Base-by-base conservation (phyloP, 2,888 invertebrate genomes). In the Agrotis exclamationis region DNA sequence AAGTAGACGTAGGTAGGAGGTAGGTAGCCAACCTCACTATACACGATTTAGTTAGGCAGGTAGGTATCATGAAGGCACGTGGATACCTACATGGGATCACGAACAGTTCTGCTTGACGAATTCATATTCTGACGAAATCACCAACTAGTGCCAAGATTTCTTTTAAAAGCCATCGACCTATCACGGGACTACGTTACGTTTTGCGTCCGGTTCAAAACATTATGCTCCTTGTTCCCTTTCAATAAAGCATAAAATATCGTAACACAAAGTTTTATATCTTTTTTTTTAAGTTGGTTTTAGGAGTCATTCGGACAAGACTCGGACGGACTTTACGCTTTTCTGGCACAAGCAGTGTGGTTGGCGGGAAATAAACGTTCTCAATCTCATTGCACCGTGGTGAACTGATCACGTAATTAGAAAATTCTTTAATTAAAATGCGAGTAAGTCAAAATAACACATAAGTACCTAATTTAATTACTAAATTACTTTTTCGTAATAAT, bases 101-200 rank as follows among this genome's bases (percentile, higher is more conserved):
- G 74, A 78, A 79, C 76, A 70, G 91, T 93, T 93, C 91, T 92
- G 92, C 92, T 92, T 93, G 92, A 94, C 93, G 90, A 92, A 93
- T 92, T 92, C 91, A 90, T 87, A 87, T 89, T 91, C 91, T 94
- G 94, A 94, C 93, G 94, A 94, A 94, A 94, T 92, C 91, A 88
- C 85, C 79, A 88, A 85, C 89, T 85, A 89, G 89, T 95, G 94
- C 95, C 95, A 95, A 95, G 93, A 93, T 94, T 94, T 94, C 92
- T 93, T 93, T 91, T 85, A 89, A 92, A 92, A 93, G 95, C 90
- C 95, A 95, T 93, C 92, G 95, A 95, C 95, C 95, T 93, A 88
- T 79, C 87, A 87, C 85, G 82, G 80, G 80, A 83, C 90, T 84
- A 82, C 74, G 74, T 83, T 87, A 77, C 70, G 67, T 72, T 76